A percentile compares a stretch with the other conserved stretches of the same genome.
phyloP scores from a whole-genome alignment of 2,113 vertebrate genomes.

The Amblyopsis rosae region DNA sequence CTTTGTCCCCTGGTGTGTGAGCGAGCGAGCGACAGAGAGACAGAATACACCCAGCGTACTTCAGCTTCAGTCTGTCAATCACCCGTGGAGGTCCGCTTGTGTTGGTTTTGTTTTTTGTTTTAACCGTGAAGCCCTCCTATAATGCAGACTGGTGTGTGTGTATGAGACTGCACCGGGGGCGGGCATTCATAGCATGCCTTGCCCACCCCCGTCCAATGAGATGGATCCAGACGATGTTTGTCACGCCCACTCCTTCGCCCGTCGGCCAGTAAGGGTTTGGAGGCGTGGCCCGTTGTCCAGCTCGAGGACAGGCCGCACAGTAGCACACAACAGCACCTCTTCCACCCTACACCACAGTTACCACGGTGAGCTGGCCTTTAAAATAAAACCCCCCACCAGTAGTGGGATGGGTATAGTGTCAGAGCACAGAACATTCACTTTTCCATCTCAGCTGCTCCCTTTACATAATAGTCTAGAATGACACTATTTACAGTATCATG shows the following conservation, averaged over 20 bases:
- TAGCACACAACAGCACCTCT: slow-evolving; percentile 23
- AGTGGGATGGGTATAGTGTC: slow-evolving; percentile 10
- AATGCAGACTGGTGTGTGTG: slow-evolving; percentile 71
- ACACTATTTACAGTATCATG: slow-evolving; percentile 4
- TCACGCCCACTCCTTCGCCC: slow-evolving; percentile 31
- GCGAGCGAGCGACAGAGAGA: neutral
- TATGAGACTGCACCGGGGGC: slow-evolving; percentile 44
- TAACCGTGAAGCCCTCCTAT: slow-evolving; percentile 65
- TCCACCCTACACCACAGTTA: neutral
- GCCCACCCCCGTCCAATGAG: slow-evolving; percentile 42
- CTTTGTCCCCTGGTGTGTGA: neutral
- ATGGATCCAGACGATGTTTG: slow-evolving; percentile 19
- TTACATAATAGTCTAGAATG: slow-evolving; percentile 21
- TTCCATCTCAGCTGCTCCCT: neutral
- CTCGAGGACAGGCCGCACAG: slow-evolving; percentile 10
- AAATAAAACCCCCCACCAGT: slow-evolving; percentile 30
- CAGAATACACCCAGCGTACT: slow-evolving; percentile 32
- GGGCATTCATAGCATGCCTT: no score
- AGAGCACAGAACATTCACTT: slow-evolving; percentile 27
- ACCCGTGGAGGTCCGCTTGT: slow-evolving; percentile 51
- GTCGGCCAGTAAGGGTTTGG: slow-evolving; percentile 45
- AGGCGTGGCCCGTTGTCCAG: slow-evolving; percentile 9
- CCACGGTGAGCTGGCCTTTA: slow-evolving; percentile 40
- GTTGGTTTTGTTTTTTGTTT: slow-evolving; percentile 57
- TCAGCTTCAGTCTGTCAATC: slow-evolving; percentile 28